phyloP scores from a whole-genome alignment of 2,797 vertebrate genomes.

The Acropternis orthonyx region DNA sequence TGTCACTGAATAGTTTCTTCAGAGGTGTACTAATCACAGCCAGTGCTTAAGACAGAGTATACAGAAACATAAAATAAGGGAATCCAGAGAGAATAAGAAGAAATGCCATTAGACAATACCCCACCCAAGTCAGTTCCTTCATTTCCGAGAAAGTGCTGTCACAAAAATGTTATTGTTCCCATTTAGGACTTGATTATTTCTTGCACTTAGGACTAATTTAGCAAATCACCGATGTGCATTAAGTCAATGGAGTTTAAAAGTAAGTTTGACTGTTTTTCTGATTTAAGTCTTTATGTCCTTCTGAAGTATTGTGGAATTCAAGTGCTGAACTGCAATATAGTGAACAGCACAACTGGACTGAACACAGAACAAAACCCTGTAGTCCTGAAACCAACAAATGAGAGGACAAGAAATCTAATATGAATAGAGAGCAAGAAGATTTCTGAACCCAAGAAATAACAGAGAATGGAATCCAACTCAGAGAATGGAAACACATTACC shows the following conservation, averaged over 20 bases:
- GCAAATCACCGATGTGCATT: conserved; percentile 1
- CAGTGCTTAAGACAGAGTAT: background rate
- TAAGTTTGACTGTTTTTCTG: conserved; percentile 18
- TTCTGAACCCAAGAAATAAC: background rate
- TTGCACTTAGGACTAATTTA: conserved; percentile 31
- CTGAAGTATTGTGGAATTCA: conserved; percentile 9
- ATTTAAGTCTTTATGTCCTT: conserved; percentile 23
- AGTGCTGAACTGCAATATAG: background rate
- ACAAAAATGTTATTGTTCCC: background rate
- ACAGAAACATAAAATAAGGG: background rate
- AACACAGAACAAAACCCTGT: background rate
- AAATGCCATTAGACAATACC: background rate
- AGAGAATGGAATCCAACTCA: background rate
- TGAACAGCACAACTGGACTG: background rate
- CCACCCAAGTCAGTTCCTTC: background rate
- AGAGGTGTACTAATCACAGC: background rate
- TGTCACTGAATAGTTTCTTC: background rate
- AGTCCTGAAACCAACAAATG: background rate
- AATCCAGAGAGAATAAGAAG: background rate
- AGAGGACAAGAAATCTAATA: background rate
- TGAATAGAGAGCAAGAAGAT: background rate
- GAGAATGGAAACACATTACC: background rate
- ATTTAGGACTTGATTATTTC: background rate
- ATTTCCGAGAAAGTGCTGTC: background rate
- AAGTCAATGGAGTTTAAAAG: conserved; percentile 20